A percentile compares a stretch with the other conserved stretches of the same genome.
Evolutionary conservation across 2,888 invertebrate species (phyloP).

Genomic region (Phortica okadai): DNA sequence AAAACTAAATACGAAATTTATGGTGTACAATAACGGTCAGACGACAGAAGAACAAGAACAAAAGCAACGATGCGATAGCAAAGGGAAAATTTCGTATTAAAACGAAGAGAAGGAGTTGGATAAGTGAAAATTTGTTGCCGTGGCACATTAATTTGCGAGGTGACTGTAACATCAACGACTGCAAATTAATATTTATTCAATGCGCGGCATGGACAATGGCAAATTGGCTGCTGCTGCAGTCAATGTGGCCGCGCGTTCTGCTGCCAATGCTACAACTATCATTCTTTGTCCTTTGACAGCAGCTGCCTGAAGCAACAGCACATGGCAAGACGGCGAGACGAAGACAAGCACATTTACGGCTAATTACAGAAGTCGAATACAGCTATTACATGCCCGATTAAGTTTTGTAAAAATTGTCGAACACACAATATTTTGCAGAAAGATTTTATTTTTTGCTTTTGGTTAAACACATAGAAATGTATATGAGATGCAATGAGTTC

Average conservation of each 20-base stretch:
- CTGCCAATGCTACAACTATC: background rate
- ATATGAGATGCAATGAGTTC: background rate
- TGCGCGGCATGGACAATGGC: background rate
- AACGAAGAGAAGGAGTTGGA: slow-evolving; percentile 18
- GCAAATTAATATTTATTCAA: slow-evolving; percentile 68
- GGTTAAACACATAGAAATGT: background rate
- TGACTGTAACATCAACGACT: slow-evolving; percentile 18
- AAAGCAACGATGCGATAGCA: background rate
- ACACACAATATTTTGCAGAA: slow-evolving; percentile 9
- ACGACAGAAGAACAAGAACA: slow-evolving; percentile 41
- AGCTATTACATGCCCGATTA: slow-evolving; percentile 69
- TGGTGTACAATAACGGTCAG: slow-evolving; percentile 51
- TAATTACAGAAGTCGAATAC: slow-evolving; percentile 70
- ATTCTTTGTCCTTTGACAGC: slow-evolving; percentile 7
- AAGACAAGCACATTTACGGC: slow-evolving; percentile 43
- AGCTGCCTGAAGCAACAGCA: background rate
- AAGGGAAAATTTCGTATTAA: no score
- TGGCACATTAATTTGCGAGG: slow-evolving; percentile 65
- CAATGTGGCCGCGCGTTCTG: background rate
- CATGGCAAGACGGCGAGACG: background rate
- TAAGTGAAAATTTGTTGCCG: slow-evolving; percentile 71
- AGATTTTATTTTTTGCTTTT: background rate
- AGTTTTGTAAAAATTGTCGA: slow-evolving; percentile 53
- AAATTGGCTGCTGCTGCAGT: background rate
- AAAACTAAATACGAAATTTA: slow-evolving; percentile 69